phyloP scores from a whole-genome alignment of 2,113 vertebrate genomes.

The Tretioscincus oriximinensis region DNA sequence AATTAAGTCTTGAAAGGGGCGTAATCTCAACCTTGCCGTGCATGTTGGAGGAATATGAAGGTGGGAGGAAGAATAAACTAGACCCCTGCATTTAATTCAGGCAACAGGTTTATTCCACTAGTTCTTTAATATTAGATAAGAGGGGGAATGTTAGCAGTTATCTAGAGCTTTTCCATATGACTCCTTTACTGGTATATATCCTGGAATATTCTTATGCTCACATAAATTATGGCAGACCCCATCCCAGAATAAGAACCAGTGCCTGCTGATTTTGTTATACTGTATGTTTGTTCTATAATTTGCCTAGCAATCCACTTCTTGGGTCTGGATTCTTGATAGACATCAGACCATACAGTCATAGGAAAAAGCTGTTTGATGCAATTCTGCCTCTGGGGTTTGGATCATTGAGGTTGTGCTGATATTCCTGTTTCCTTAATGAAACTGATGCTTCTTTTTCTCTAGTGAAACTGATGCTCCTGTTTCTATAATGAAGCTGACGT shows the following conservation, averaged over 20 bases:
- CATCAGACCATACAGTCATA: neutral
- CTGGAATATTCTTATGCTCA: no score
- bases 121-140: neutral
- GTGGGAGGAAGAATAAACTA: no score
- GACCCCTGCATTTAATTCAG: no score
- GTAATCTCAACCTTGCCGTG: no score
- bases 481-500: no score
- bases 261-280: neutral
- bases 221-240: no score
- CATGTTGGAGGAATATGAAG: no score
- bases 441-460: no score
- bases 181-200: no score
- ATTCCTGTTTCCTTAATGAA: neutral
- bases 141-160: neutral
- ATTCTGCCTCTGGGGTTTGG: neutral
- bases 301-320: neutral
- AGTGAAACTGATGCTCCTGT: neutral
- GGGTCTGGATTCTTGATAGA: neutral
- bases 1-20: no score
- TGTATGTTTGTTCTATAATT: neutral
- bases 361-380: conserved; percentile 1
- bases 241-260: no score
- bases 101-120: no score
- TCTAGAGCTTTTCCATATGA: neutral
- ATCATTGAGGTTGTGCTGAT: conserved; percentile 2